Evolutionary conservation across 2,797 vertebrate species (phyloP).

Genomic region (Tokudaia tokunoshimensis): DNA sequence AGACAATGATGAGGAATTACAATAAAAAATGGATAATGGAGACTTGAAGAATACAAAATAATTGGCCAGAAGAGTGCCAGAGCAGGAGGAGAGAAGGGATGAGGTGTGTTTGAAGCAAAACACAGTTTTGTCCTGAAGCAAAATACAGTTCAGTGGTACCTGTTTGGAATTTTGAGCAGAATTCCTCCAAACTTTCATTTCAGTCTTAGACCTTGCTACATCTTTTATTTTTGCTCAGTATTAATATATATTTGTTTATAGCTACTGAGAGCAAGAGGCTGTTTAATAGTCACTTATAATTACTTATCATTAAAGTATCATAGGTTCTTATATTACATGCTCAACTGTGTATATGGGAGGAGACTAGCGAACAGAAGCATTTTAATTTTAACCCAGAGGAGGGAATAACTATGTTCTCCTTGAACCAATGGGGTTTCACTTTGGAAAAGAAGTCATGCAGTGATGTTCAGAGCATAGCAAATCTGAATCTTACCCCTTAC

Average conservation of each 20-base stretch:
- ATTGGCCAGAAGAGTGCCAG: background rate
- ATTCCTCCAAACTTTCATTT: background rate
- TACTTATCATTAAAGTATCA: background rate
- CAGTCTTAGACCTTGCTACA: background rate
- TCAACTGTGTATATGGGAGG: background rate
- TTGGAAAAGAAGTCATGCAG: constrained; percentile 21
- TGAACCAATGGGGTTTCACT: background rate
- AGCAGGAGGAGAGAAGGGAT: background rate
- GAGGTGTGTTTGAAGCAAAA: background rate
- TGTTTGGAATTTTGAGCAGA: background rate
- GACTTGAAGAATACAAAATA: background rate
- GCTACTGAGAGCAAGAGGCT: background rate
- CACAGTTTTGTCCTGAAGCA: background rate
- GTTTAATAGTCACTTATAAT: constrained; percentile 21
- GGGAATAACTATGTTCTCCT: background rate
- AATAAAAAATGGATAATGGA: background rate
- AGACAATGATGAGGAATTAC: background rate
- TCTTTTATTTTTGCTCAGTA: constrained; percentile 2
- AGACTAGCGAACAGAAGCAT: background rate
- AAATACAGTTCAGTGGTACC: background rate
- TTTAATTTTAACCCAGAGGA: background rate
- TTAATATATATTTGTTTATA: constrained; percentile 1
- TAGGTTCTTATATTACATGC: background rate
- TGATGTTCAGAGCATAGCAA: background rate
- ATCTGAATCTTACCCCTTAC: background rate